Conservation (phyloP, 2,113 vertebrate species). For the Polypterus senegalus region DNA sequence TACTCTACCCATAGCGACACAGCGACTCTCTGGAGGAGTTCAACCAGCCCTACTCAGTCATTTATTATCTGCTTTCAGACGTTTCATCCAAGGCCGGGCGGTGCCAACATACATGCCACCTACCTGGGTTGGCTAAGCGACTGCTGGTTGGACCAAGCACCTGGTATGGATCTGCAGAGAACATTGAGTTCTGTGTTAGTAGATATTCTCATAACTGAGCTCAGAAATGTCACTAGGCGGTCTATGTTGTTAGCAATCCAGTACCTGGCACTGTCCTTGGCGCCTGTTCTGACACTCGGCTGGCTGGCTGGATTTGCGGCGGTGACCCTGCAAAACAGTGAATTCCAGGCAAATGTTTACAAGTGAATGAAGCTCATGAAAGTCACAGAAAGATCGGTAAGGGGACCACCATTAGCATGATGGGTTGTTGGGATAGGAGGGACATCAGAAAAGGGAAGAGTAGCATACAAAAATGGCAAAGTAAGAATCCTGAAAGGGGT, state of each 20-base stretch:
- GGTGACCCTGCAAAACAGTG: conserved; percentile 33
- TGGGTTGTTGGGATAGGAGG: no score
- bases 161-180: conserved; percentile 14
- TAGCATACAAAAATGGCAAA: no score
- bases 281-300: conserved; percentile 40
- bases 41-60: no score
- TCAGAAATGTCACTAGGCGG: neutral
- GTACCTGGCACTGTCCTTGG: conserved; percentile 42
- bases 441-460: no score
- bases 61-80: neutral
- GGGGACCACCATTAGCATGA: no score
- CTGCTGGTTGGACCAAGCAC: conserved; percentile 11
- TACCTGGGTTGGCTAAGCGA: conserved; percentile 5
- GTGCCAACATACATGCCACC: neutral
- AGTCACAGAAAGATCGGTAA: no score
- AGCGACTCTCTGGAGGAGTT: no score
- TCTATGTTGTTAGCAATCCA: neutral
- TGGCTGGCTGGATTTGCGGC: conserved; percentile 48
- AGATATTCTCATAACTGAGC: neutral
- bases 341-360: no score
- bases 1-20: no score
- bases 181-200: neutral
- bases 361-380: no score
- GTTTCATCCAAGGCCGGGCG: neutral
- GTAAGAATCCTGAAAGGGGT: no score